These are phyloP conservation scores for Odontamblyopus lacepedii DNA, from an alignment of 2,797 vertebrate genomes.

Conservation along the genomic window DNA sequence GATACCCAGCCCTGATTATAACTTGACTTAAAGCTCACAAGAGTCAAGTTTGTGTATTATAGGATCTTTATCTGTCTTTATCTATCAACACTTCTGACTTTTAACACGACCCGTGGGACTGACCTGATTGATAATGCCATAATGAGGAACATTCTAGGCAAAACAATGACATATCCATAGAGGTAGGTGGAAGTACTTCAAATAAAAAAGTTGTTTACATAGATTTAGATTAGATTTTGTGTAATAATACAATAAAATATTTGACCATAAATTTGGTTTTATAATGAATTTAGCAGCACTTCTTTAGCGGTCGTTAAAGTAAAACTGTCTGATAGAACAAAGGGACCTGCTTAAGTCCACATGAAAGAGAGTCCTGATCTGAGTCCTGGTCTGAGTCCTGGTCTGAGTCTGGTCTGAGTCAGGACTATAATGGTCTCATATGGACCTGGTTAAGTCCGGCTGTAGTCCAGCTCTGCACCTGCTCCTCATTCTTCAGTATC, in stretches of 20 bases:
- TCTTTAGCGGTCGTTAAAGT: too few species aligned
- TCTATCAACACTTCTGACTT: not conserved
- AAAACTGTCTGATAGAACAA: not conserved
- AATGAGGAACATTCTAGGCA: not conserved
- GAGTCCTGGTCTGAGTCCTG: not conserved
- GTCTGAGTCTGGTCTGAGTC: not conserved
- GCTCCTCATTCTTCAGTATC: not conserved
- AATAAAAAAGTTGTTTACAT: too few species aligned
- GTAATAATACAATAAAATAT: too few species aligned
- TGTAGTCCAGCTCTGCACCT: slow-evolving; percentile 3
- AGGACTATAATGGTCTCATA: not conserved
- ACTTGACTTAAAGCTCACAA: too few species aligned
- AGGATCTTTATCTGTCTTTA: not conserved
- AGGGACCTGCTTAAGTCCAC: not conserved
- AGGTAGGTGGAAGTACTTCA: too few species aligned
- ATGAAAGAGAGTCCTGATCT: too few species aligned
- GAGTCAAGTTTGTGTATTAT: too few species aligned
- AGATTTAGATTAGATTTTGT: too few species aligned
- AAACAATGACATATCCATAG: too few species aligned
- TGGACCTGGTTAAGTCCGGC: slow-evolving; percentile 6
- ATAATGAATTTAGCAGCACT: too few species aligned
- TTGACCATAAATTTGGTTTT: too few species aligned
- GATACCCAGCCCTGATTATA: too few species aligned
- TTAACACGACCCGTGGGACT: not conserved
- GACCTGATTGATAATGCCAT: not conserved